Percentiles rank a stretch among this genome's conserved stretches.
Evolutionary conservation across 2,888 invertebrate species (phyloP).

Genomic region (Chrysodeixis includens): DNA sequence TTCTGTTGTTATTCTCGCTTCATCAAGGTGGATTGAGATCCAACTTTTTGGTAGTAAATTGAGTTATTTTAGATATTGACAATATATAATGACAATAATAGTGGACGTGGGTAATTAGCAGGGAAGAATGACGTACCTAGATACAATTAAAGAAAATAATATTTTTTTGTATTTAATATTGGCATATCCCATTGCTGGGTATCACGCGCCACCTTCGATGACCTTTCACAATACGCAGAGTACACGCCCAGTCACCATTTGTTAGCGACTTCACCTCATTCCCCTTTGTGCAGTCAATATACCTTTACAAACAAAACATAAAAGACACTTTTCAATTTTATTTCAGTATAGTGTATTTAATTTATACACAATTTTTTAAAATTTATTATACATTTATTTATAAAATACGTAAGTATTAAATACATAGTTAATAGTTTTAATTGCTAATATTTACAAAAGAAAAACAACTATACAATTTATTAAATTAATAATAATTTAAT

Average conservation of each 20-base stretch:
- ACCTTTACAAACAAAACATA: slow-evolving; percentile 63
- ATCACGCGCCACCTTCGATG: too few relatives aligned
- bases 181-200: too few relatives aligned
- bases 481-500: slow-evolving; percentile 86
- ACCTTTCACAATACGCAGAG: too few relatives aligned
- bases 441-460: slow-evolving; percentile 85
- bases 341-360: slow-evolving; percentile 78
- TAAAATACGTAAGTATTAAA: slow-evolving; percentile 88
- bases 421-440: slow-evolving; percentile 82
- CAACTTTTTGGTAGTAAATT: too few relatives aligned
- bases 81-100: too few relatives aligned
- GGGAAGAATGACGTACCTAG: too few relatives aligned
- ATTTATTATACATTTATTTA: slow-evolving; percentile 83
- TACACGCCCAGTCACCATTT: not conserved
- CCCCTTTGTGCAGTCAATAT: not conserved
- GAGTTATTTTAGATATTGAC: too few relatives aligned
- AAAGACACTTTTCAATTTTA: slow-evolving; percentile 63
- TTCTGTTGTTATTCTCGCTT: too few relatives aligned
- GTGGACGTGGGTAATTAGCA: too few relatives aligned
- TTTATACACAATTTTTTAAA: slow-evolving; percentile 80
- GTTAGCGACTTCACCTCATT: not conserved
- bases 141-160: too few relatives aligned
- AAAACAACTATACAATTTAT: slow-evolving; percentile 83
- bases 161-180: too few relatives aligned
- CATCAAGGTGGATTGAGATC: too few relatives aligned